Conservation (phyloP, 2,797 vertebrate species). For the Helicolenus hilgendorfi region DNA sequence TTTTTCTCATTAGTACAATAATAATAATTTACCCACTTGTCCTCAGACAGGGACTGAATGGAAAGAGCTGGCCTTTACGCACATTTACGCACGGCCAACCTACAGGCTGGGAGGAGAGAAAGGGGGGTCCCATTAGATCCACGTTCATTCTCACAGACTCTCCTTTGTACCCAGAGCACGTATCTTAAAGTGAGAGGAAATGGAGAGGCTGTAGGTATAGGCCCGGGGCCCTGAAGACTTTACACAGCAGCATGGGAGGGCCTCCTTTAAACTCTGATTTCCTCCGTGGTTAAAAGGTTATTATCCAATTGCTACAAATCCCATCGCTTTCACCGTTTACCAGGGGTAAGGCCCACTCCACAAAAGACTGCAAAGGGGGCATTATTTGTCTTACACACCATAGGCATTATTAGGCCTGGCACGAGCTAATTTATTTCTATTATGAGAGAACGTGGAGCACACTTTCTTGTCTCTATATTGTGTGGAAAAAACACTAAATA, state of each 20-base stretch:
- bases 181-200: conserved; percentile 71
- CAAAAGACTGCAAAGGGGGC: conserved; percentile 41
- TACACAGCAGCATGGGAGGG: conserved; percentile 63
- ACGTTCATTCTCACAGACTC: conserved; percentile 39
- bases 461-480: neutral
- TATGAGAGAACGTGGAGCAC: neutral
- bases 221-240: conserved; percentile 70
- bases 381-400: conserved; percentile 48
- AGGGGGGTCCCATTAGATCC: conserved; percentile 35
- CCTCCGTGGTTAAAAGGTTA: conserved; percentile 77
- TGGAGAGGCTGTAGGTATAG: conserved; percentile 67
- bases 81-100: conserved; percentile 65
- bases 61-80: conserved; percentile 6
- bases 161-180: conserved; percentile 76
- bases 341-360: conserved; percentile 44
- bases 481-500: neutral
- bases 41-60: conserved; percentile 6
- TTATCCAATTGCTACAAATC: conserved; percentile 74
- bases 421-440: conserved; percentile 4
- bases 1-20: conserved; percentile 13
- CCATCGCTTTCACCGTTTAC: conserved; percentile 56
- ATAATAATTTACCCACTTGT: conserved; percentile 4
- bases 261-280: conserved; percentile 78
- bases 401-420: conserved; percentile 5
- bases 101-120: conserved; percentile 30